These are phyloP conservation scores for Ornithoptera priamus DNA, from an alignment of 2,888 invertebrate genomes.

Conservation along the genomic window DNA sequence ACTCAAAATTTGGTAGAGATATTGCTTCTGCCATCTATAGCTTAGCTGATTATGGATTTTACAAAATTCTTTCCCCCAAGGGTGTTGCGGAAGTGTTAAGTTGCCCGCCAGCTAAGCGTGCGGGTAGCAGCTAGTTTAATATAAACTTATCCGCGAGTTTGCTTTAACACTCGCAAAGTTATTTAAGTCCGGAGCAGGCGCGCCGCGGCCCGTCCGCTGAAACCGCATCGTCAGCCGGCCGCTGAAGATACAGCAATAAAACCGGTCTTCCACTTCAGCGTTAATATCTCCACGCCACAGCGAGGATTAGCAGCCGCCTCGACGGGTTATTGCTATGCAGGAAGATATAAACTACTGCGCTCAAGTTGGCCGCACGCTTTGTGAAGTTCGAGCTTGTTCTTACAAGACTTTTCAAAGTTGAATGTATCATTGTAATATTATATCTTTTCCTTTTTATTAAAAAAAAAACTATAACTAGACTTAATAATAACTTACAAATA, in stretches of 20 bases:
- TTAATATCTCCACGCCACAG: slow-evolving; percentile 49
- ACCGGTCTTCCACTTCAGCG: slow-evolving; percentile 32
- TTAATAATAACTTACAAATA: too few relatives aligned
- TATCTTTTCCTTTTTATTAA: too few relatives aligned
- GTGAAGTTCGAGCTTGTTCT: slow-evolving; percentile 16
- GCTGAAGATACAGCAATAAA: slow-evolving; percentile 25
- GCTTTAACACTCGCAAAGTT: slow-evolving; percentile 17
- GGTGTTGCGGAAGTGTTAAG: too few relatives aligned
- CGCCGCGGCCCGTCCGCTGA: slow-evolving; percentile 3
- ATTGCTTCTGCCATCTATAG: too few relatives aligned
- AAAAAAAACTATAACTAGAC: too few relatives aligned
- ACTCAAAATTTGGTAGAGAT: too few relatives aligned
- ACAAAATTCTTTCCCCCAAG: too few relatives aligned
- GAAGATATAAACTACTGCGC: slow-evolving; percentile 34
- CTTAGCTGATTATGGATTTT: too few relatives aligned
- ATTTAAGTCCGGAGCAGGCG: slow-evolving; percentile 6
- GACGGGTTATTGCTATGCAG: slow-evolving; percentile 49
- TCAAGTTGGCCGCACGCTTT: slow-evolving; percentile 35
- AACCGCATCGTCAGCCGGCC: slow-evolving; percentile 20
- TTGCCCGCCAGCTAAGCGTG: too few relatives aligned
- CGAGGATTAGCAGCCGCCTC: slow-evolving; percentile 48
- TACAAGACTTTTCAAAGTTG: too few relatives aligned
- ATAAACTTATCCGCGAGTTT: background rate
- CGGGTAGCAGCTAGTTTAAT: too few relatives aligned
- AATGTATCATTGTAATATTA: too few relatives aligned